phyloP scores from a whole-genome alignment of 2,888 invertebrate genomes.

The Drosophila borealis region DNA sequence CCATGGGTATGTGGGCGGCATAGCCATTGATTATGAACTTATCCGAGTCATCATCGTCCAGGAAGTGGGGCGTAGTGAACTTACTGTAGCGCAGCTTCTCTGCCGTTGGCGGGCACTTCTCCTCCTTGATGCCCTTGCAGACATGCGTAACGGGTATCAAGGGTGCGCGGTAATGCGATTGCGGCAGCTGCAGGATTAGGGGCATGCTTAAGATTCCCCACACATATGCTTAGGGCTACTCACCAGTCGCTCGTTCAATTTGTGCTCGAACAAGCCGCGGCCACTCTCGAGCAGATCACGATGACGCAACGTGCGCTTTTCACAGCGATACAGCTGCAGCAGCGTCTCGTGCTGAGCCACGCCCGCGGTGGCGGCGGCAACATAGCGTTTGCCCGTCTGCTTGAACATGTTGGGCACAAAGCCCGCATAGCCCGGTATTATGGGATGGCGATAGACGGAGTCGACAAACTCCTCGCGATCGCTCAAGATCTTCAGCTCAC shows the following conservation, averaged over 20 bases:
- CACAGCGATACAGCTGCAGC: slow-evolving; percentile 87
- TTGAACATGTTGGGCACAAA: slow-evolving; percentile 87
- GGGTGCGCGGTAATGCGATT: slow-evolving; percentile 89
- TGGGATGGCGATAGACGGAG: slow-evolving; percentile 90
- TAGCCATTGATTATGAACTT: slow-evolving; percentile 83
- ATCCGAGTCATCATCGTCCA: slow-evolving; percentile 80
- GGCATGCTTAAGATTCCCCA: neutral
- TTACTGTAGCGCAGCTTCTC: slow-evolving; percentile 78
- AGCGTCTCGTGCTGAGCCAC: slow-evolving; percentile 89
- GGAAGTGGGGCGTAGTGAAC: slow-evolving; percentile 82
- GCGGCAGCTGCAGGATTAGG: slow-evolving; percentile 86
- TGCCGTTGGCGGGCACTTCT: slow-evolving; percentile 87
- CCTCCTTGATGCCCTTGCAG: slow-evolving; percentile 88
- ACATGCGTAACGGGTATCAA: slow-evolving; percentile 89
- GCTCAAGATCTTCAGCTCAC: slow-evolving; percentile 89
- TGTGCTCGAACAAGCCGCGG: slow-evolving; percentile 72
- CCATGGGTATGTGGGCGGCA: slow-evolving; percentile 82
- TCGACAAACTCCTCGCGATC: slow-evolving; percentile 88
- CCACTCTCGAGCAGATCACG: slow-evolving; percentile 76
- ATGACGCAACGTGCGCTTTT: slow-evolving; percentile 75
- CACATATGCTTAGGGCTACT: neutral
- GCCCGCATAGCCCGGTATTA: slow-evolving; percentile 91
- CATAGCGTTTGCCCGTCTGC: slow-evolving; percentile 90
- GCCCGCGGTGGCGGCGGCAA: slow-evolving; percentile 90
- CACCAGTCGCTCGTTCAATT: slow-evolving; percentile 80